A percentile compares a stretch with the other conserved stretches of the same genome.
Evolutionary conservation across 2,797 vertebrate species (phyloP).

Genomic region (Psittacula derbiana): DNA sequence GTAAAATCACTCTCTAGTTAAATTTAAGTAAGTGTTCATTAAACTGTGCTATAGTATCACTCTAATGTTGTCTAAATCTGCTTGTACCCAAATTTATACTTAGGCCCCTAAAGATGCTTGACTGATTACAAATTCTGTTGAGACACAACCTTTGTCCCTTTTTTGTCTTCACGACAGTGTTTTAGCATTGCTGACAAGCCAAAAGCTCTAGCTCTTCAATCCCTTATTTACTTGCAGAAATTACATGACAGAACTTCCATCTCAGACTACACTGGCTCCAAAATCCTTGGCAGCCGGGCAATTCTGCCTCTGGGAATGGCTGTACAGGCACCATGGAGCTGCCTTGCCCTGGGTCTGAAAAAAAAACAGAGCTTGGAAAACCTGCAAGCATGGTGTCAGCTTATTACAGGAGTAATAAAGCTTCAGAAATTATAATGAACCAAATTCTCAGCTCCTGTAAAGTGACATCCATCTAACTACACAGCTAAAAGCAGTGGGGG

Average conservation of each 20-base stretch:
- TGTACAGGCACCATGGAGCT: background rate
- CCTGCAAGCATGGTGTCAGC: rapidly evolving
- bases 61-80: background rate
- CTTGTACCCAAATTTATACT: background rate
- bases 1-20: background rate
- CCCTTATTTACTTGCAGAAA: background rate
- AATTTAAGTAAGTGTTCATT: background rate
- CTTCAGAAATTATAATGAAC: background rate
- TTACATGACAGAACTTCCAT: background rate
- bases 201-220: background rate
- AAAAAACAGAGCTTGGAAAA: background rate
- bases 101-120: background rate
- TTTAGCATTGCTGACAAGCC: background rate
- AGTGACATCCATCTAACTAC: background rate
- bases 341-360: rapidly evolving
- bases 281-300: rapidly evolving
- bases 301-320: background rate
- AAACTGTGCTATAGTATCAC: background rate
- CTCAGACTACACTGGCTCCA: background rate
- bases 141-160: background rate
- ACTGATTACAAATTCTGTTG: background rate
- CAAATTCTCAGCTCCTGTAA: background rate
- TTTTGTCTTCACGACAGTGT: background rate
- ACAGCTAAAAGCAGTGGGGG: background rate
- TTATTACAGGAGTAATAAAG: background rate